Conservation (phyloP, 1,140 invertebrate genomes). For the Drosophila lacteicornis region DNA sequence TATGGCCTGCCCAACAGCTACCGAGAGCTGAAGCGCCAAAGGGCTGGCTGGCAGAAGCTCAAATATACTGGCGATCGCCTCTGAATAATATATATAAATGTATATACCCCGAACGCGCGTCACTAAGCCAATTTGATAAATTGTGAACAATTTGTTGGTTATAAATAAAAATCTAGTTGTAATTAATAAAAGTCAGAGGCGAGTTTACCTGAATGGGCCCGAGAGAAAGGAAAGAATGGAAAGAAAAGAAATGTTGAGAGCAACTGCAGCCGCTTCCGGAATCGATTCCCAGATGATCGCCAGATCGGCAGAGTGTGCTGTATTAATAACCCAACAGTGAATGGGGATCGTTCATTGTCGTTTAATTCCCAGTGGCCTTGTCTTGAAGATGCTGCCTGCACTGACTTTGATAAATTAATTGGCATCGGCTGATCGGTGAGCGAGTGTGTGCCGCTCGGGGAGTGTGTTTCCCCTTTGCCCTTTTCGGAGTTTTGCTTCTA, state of each 20-base stretch:
- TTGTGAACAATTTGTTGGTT: constrained; percentile 77
- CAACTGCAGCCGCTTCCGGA: constrained; percentile 76
- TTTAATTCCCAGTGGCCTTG: constrained; percentile 75
- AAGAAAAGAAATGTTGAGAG: constrained; percentile 64
- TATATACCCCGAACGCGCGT: constrained; percentile 36
- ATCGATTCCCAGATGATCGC: constrained; percentile 39
- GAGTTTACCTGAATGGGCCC: constrained; percentile 36
- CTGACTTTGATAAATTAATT: constrained; percentile 82
- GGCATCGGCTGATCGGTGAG: constrained; percentile 55
- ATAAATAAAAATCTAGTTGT: constrained; percentile 81
- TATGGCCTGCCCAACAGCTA: constrained; percentile 83
- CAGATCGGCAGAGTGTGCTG: constrained; percentile 29
- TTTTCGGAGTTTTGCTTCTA: constrained; percentile 6
- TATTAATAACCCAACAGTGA: constrained; percentile 73
- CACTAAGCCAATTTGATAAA: constrained; percentile 75
- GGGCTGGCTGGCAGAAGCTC: constrained; percentile 79
- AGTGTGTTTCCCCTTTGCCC: constrained; percentile 32
- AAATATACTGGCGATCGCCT: constrained; percentile 74
- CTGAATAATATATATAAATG: constrained; percentile 32
- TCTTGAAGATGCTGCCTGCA: constrained; percentile 37
- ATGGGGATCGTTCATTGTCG: constrained; percentile 65
- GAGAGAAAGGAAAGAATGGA: constrained; percentile 14
- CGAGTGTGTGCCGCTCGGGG: constrained; percentile 17
- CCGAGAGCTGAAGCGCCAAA: constrained; percentile 73
- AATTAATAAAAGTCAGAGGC: constrained; percentile 78